Conservation (phyloP, 2,113 vertebrate species). For the Gila orcuttii region DNA sequence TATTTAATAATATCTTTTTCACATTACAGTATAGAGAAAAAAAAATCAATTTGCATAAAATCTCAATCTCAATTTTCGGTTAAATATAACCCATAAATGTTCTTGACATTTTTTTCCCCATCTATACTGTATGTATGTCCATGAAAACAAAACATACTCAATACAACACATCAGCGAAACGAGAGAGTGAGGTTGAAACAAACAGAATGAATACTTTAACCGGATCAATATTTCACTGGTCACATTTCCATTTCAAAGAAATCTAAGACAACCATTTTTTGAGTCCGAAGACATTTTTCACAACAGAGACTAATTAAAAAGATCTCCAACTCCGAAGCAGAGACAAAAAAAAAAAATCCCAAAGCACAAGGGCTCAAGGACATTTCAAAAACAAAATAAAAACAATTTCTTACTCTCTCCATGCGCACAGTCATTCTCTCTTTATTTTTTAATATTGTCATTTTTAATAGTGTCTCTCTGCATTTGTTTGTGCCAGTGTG, state of each 20-base stretch:
- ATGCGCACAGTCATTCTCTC: neutral
- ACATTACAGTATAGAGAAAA: too few species aligned
- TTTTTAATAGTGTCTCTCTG: constrained; percentile 23
- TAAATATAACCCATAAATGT: neutral
- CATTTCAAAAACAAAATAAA: constrained; percentile 49
- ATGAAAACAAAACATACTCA: neutral
- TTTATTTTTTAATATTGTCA: constrained; percentile 21
- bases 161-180: neutral
- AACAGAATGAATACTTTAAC: constrained; percentile 23
- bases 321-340: constrained; percentile 25
- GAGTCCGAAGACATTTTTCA: constrained; percentile 44
- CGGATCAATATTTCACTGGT: constrained; percentile 25
- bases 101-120: neutral
- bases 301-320: constrained; percentile 57
- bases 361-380: constrained; percentile 47
- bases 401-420: constrained; percentile 14
- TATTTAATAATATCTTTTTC: too few species aligned
- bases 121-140: neutral
- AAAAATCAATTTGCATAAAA: neutral
- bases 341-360: constrained; percentile 26
- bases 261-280: constrained; percentile 20
- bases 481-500: constrained; percentile 29
- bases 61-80: neutral
- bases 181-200: neutral
- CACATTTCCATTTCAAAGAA: constrained; percentile 53